Percentiles rank a stretch among this genome's conserved stretches.
Evolutionary conservation across 2,888 invertebrate genomes (phyloP).

Genomic region (Drosophila anomalipes): DNA sequence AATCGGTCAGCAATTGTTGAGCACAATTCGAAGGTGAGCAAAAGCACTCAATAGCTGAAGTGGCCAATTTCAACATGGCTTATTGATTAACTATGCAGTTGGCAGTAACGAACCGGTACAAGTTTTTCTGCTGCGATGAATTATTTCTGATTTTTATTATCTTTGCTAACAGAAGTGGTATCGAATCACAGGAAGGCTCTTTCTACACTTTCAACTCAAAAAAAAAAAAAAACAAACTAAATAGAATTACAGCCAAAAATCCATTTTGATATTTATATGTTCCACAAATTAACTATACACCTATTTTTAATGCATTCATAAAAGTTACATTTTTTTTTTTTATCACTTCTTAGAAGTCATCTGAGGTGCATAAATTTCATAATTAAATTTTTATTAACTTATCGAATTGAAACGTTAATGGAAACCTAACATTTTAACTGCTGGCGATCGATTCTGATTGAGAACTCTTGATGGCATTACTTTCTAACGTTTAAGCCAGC

Average conservation of each 20-base stretch:
- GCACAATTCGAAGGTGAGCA: slow-evolving; percentile 21
- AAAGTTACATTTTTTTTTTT: background rate
- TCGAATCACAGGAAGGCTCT: background rate
- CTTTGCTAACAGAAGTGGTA: background rate
- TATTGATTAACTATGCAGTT: slow-evolving; percentile 40
- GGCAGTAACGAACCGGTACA: slow-evolving; percentile 14
- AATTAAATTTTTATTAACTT: slow-evolving; percentile 1
- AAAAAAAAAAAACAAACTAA: background rate
- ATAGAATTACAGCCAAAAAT: background rate
- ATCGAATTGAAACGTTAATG: background rate
- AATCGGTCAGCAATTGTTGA: slow-evolving; percentile 51
- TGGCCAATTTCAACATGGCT: slow-evolving; percentile 43
- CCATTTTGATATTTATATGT: background rate
- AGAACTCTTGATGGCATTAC: slow-evolving; percentile 14
- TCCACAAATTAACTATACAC: background rate
- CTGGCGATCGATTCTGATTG: background rate
- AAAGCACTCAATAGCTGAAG: slow-evolving; percentile 33
- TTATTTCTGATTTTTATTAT: background rate
- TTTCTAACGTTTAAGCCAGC: slow-evolving; percentile 11
- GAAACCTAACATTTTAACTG: background rate
- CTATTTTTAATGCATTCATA: background rate
- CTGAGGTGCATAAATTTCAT: background rate
- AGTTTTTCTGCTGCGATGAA: slow-evolving; percentile 7
- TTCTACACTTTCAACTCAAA: background rate
- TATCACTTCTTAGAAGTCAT: background rate